phyloP scores from a whole-genome alignment of 2,113 vertebrate genomes.

The Oreocharis arfaki region DNA sequence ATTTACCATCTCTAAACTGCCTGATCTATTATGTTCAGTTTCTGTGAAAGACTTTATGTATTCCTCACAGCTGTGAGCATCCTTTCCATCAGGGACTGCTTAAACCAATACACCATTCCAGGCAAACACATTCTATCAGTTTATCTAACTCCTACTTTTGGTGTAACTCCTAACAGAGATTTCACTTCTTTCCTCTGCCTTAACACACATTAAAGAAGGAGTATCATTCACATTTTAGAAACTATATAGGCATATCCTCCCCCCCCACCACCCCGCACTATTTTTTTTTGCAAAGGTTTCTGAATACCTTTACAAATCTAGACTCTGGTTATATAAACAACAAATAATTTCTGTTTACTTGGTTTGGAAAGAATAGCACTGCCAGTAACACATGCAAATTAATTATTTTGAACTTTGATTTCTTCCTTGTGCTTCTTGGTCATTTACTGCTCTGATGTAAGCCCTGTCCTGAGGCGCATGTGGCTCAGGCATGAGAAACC shows the following conservation, averaged over 20 bases:
- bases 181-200: not conserved
- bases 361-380: not conserved
- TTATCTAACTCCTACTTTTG: not conserved
- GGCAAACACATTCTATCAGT: not conserved
- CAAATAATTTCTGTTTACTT: not conserved
- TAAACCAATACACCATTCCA: not conserved
- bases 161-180: not conserved
- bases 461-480: not conserved
- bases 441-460: not conserved
- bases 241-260: rapidly evolving
- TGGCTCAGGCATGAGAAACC: not conserved
- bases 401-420: not conserved
- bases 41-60: not conserved
- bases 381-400: not conserved
- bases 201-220: not conserved
- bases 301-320: not conserved
- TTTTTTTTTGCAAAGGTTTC: not conserved
- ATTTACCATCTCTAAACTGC: not conserved
- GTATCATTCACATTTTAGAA: not conserved
- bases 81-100: not conserved
- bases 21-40: not conserved
- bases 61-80: not conserved
- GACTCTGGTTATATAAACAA: not conserved
- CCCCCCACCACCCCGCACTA: rapidly evolving
- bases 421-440: not conserved